Evolutionary conservation across 2,113 vertebrate genomes (phyloP), one percentile per base, ranked within the genome.

Genomic region (Sciurus niger): DNA sequence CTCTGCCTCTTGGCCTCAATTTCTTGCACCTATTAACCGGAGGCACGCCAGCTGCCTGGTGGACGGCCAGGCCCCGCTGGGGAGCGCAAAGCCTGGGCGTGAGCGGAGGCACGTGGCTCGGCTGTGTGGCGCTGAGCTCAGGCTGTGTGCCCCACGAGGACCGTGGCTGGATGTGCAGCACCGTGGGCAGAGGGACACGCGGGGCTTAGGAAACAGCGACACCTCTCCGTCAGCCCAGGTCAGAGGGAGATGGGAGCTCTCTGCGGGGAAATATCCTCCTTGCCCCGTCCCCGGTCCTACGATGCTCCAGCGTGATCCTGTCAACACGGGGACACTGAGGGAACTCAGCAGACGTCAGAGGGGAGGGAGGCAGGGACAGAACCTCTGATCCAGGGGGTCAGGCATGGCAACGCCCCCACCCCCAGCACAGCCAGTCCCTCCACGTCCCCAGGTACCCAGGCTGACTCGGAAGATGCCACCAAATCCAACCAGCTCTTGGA

Each of bases 51-150:
- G 51, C 34, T 32, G 32, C 53, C 32, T 20, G 0, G 4, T 25
- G 55, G 73, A 17, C 43, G 53, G 28, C 37, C 28, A 0, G 10
- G 30, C 82, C 4, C 0, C 72, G 14, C 74, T 9, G n/a, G 67
- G 22, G 74, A 20, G 4, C 1, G 9, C 5, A 68, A 34, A 58
- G 55, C 20, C 20, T 58, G 55, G 55, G 55, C 55, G 20, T 16
- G 8, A 43, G 11, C 0, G n/a, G 17, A 48, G 8, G 18, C n/a
- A 16, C 13, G 8, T 8, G 0, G 0, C 10, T 8, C 0, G 4
- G 22, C 60, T 1, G 1, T 13, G 32, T 43, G 51, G 20, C 3
- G 34, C 48, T 28, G 77, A 46, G 76, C n/a, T 48, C 18, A 1
- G 24, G 25, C 30, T 11, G 4, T 20, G 43, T 4, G 20, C n/a